These are phyloP conservation scores for Pseudeuparius sepicola DNA, from an alignment of 2,888 invertebrate species.

Conservation along the genomic window DNA sequence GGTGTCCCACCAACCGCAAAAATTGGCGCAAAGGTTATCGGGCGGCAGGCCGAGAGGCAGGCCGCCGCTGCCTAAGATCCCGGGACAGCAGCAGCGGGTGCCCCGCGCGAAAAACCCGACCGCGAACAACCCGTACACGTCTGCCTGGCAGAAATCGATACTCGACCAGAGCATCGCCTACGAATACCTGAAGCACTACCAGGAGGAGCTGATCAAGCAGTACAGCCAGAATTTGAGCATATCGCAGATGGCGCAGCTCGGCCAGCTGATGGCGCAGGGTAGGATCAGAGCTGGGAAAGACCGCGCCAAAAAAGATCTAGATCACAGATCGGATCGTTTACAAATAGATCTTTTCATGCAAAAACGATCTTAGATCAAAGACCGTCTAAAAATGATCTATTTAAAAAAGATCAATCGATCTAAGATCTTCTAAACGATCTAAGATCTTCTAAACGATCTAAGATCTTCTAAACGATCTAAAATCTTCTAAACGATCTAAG, in stretches of 20 bases:
- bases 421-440: too few species aligned
- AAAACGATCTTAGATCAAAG: too few species aligned
- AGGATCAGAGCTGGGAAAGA: too few species aligned
- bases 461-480: too few species aligned
- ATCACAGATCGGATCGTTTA: background rate
- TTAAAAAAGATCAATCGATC: too few species aligned
- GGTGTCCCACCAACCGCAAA: too few species aligned
- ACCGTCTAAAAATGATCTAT: too few species aligned
- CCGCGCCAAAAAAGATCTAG: too few species aligned
- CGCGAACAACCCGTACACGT: constrained; percentile 18
- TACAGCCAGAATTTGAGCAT: constrained; percentile 34
- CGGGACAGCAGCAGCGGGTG: constrained; percentile 27
- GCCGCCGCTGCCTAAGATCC: constrained; percentile 40
- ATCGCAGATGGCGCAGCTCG: constrained; percentile 29
- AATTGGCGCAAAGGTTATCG: too few species aligned
- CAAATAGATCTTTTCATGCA: too few species aligned
- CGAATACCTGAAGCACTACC: constrained; percentile 38
- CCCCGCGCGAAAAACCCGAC: constrained; percentile 30
- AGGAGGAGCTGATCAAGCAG: constrained; percentile 38
- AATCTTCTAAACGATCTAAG: too few species aligned
- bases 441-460: too few species aligned
- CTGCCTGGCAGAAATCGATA: constrained; percentile 30
- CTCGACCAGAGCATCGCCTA: constrained; percentile 30
- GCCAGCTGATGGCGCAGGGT: constrained; percentile 27
- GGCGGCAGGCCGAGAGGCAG: constrained; percentile 44